These are phyloP conservation scores for Odontamblyopus rebecca DNA, from an alignment of 2,797 vertebrate species.

Conservation along the genomic window DNA sequence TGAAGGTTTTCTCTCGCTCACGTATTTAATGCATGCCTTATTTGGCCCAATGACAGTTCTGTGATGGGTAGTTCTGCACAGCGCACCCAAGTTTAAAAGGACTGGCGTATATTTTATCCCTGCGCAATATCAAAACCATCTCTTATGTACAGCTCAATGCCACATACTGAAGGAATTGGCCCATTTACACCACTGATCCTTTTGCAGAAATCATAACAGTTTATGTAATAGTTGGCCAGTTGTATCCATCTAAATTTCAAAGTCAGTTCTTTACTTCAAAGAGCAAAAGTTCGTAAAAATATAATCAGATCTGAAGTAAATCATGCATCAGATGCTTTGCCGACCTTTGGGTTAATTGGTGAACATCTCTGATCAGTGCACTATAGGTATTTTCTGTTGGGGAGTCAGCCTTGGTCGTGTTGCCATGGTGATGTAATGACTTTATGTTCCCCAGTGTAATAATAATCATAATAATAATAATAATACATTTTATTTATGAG, in stretches of 20 bases:
- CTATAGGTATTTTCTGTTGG: too few species aligned
- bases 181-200: not conserved
- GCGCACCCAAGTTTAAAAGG: not conserved
- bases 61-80: not conserved
- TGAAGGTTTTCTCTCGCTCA: constrained; percentile 17
- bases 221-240: not conserved
- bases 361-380: not conserved
- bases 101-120: not conserved
- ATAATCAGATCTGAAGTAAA: not conserved
- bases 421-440: too few species aligned
- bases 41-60: not conserved
- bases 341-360: not conserved
- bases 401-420: too few species aligned
- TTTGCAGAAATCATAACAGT: not conserved
- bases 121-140: too few species aligned
- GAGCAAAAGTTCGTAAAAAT: not conserved
- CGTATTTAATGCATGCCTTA: not conserved
- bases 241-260: not conserved
- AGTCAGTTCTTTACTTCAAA: not conserved
- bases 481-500: too few species aligned
- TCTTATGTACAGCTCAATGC: not conserved
- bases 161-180: not conserved
- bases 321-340: not conserved
- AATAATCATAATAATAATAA: too few species aligned
- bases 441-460: too few species aligned